Percentiles rank a stretch among this genome's conserved stretches.
These are phyloP conservation scores for Hyalella azteca DNA, from an alignment of 2,888 invertebrate species.

Conservation along the genomic window DNA sequence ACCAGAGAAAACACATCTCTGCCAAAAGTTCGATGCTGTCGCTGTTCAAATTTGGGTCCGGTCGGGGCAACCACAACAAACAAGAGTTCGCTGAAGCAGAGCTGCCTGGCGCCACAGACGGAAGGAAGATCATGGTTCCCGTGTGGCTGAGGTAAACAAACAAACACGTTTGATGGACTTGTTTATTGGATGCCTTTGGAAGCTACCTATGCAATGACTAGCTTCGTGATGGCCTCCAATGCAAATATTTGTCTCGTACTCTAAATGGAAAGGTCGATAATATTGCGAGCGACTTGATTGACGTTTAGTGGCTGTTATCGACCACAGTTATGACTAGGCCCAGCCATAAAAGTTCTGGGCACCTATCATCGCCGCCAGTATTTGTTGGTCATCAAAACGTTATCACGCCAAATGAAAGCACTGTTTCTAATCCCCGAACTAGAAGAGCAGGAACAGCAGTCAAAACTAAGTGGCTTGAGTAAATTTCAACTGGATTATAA, in stretches of 20 bases:
- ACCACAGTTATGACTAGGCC: neutral
- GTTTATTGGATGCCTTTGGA: constrained; percentile 30
- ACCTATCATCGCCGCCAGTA: too few species aligned
- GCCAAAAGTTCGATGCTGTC: constrained; percentile 5
- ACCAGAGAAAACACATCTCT: constrained; percentile 29
- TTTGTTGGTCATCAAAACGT: too few species aligned
- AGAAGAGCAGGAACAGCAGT: too few species aligned
- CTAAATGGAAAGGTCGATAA: constrained; percentile 20
- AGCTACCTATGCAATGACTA: constrained; percentile 6
- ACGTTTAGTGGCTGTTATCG: constrained; percentile 8
- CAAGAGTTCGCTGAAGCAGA: constrained; percentile 16
- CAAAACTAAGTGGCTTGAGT: too few species aligned
- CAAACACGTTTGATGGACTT: constrained; percentile 26
- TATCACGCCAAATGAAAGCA: too few species aligned
- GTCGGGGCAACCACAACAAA: constrained; percentile 31
- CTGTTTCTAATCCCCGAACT: too few species aligned
- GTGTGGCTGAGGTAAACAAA: neutral
- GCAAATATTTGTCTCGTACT: constrained; percentile 29
- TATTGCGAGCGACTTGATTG: constrained; percentile 14
- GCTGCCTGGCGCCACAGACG: neutral
- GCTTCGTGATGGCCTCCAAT: neutral
- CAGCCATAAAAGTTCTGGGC: too few species aligned
- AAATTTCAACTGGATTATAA: too few species aligned
- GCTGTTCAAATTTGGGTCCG: constrained; percentile 27
- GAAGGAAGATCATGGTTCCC: constrained; percentile 19